Percentiles rank a stretch among this genome's conserved stretches.
These are phyloP conservation scores for Bicyclus anynana DNA, from an alignment of 1,140 invertebrate genomes.

Conservation along the genomic window DNA sequence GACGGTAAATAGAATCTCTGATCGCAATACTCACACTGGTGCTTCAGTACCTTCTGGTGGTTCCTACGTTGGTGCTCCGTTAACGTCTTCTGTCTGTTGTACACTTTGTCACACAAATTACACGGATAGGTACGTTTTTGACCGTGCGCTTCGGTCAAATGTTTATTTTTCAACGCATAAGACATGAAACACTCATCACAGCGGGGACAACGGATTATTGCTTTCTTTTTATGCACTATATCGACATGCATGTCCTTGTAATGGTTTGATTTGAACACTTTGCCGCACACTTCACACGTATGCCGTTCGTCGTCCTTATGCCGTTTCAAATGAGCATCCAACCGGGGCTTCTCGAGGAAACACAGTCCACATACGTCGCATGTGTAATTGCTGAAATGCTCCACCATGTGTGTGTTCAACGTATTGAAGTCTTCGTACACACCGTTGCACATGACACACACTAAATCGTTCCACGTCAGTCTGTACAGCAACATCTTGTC, in stretches of 20 bases:
- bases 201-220: slow-evolving; percentile 59
- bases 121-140: slow-evolving; percentile 65
- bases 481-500: slow-evolving; percentile 58
- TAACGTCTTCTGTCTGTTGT: slow-evolving; percentile 65
- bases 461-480: slow-evolving; percentile 64
- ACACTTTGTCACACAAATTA: slow-evolving; percentile 69
- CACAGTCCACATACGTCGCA: slow-evolving; percentile 68
- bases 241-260: slow-evolving; percentile 70
- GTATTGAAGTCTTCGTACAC: slow-evolving; percentile 69
- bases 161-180: slow-evolving; percentile 64
- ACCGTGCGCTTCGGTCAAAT: slow-evolving; percentile 63
- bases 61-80: slow-evolving; percentile 64
- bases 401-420: slow-evolving; percentile 63
- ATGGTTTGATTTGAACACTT: slow-evolving; percentile 67
- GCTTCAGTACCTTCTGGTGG: slow-evolving; percentile 59
- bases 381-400: slow-evolving; percentile 66
- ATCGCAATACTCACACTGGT: slow-evolving; percentile 63
- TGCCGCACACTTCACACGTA: slow-evolving; percentile 66
- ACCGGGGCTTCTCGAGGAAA: slow-evolving; percentile 56
- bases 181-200: slow-evolving; percentile 70
- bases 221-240: slow-evolving; percentile 68
- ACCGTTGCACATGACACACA: slow-evolving; percentile 65
- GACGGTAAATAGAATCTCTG: slow-evolving; percentile 62
- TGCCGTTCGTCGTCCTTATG: slow-evolving; percentile 61
- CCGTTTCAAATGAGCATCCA: slow-evolving; percentile 60